Conservation (phyloP, 2,113 vertebrate species). For the Seriola dumerili region DNA sequence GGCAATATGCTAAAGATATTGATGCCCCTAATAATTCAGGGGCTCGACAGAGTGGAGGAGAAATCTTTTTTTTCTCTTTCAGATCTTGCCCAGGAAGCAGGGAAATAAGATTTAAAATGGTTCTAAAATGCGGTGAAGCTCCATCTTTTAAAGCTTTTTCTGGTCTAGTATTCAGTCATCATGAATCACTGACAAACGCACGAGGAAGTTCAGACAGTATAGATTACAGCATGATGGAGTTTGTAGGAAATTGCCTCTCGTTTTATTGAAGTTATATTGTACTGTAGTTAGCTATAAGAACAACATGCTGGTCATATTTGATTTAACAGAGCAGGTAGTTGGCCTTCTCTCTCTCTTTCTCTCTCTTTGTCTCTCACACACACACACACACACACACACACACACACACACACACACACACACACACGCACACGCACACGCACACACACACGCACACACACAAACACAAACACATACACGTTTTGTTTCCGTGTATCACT, state of each 20-base stretch:
- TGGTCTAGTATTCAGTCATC: constrained; percentile 56
- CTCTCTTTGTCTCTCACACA: constrained; percentile 1
- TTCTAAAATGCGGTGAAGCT: constrained; percentile 66
- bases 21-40: constrained; percentile 99
- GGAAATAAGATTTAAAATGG: constrained; percentile 80
- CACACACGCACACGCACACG: too few species aligned
- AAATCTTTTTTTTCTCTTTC: constrained; percentile 60
- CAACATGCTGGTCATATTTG: constrained; percentile 27
- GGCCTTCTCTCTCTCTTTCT: background rate
- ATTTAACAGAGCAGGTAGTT: constrained; percentile 51
- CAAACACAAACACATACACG: constrained; percentile 26
- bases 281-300: constrained; percentile 39
- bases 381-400: constrained; percentile 33
- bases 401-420: constrained; percentile 42
- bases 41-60: constrained; percentile 77
- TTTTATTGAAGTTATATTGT: constrained; percentile 47
- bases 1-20: constrained; percentile 95
- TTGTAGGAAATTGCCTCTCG: constrained; percentile 27
- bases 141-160: constrained; percentile 68
- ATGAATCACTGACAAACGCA: constrained; percentile 65
- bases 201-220: constrained; percentile 34
- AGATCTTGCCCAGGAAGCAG: constrained; percentile 73
- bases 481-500: constrained; percentile 66
- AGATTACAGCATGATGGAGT: constrained; percentile 57
- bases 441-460: too few species aligned